These are phyloP conservation scores for Troides helena DNA, from an alignment of 2,888 invertebrate species.

Conservation along the genomic window DNA sequence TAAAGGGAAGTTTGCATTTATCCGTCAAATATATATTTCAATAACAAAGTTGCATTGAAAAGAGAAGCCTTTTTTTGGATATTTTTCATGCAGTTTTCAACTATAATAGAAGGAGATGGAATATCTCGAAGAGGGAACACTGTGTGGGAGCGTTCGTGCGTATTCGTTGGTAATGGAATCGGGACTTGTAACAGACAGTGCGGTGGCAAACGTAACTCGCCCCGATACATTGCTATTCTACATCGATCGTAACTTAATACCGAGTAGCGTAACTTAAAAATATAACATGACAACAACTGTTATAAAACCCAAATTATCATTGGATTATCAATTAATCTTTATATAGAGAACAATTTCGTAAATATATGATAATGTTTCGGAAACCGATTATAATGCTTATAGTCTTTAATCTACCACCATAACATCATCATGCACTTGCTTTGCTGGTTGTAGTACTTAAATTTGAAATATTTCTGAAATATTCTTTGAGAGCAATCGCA, in stretches of 20 bases:
- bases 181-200: conserved; percentile 36
- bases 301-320: background rate
- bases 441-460: too few species aligned
- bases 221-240: conserved; percentile 8
- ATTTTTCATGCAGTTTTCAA: background rate
- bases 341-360: too few species aligned
- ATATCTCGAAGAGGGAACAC: conserved; percentile 29
- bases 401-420: too few species aligned
- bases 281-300: background rate
- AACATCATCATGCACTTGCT: too few species aligned
- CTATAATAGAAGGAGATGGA: background rate
- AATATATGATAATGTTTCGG: too few species aligned
- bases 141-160: conserved; percentile 51
- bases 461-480: too few species aligned
- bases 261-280: background rate
- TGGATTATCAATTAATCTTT: background rate
- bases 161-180: conserved; percentile 40
- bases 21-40: too few species aligned
- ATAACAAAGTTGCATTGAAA: background rate
- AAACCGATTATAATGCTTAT: too few species aligned
- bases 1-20: too few species aligned
- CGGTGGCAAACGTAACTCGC: conserved; percentile 29
- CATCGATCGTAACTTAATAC: background rate
- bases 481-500: too few species aligned
- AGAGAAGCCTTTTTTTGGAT: background rate